Evolutionary conservation across 2,888 invertebrate genomes (phyloP).

Genomic region (Pachymerium ferrugineum): DNA sequence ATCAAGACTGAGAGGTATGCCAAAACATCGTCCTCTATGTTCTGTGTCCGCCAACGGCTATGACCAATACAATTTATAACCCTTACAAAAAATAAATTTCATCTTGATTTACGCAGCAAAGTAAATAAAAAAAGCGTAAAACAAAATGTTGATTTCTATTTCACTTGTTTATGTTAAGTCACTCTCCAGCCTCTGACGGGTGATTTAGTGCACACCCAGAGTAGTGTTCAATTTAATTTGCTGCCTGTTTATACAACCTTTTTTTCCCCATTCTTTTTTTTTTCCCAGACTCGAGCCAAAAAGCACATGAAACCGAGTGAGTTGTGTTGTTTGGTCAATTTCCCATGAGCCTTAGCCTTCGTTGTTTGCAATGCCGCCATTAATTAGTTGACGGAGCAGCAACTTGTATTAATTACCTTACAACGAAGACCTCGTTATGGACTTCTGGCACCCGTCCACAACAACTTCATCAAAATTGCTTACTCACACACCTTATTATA

Average conservation of each 20-base stretch:
- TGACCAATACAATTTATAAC: no score
- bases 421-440: not conserved
- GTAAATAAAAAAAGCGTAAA: no score
- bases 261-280: not conserved
- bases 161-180: not conserved
- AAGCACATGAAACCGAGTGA: not conserved
- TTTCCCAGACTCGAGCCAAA: not conserved
- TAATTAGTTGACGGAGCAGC: not conserved
- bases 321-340: slow-evolving; percentile 8
- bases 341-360: not conserved
- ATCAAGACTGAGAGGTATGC: no score
- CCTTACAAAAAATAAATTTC: no score
- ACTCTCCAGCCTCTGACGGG: not conserved
- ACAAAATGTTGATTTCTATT: not conserved
- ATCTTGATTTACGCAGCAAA: no score
- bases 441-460: slow-evolving; percentile 1
- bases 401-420: slow-evolving; percentile 18
- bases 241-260: slow-evolving; percentile 5
- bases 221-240: not conserved
- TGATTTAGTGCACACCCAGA: not conserved
- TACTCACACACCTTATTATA: not conserved
- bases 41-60: no score
- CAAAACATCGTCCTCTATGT: no score
- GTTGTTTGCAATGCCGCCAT: slow-evolving; percentile 15
- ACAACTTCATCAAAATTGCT: slow-evolving; percentile 15